Conservation (phyloP, 2,113 vertebrate genomes). For the Trogon surrucura region DNA sequence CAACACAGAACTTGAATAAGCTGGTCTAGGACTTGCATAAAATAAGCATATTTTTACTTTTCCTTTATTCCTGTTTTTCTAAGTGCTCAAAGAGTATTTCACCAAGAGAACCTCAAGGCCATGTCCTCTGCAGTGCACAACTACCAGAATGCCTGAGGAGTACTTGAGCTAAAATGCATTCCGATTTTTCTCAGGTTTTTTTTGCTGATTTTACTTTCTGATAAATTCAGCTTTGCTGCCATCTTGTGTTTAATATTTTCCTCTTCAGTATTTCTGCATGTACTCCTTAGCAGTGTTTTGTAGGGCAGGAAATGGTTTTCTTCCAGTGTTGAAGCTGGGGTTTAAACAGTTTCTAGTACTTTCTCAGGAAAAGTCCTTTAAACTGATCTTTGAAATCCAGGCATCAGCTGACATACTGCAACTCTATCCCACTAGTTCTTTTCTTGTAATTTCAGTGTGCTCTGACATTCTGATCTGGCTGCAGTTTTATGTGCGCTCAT, state of each 20-base stretch:
- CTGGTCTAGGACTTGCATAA: not conserved
- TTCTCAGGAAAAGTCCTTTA: not conserved
- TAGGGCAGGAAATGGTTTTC: not conserved
- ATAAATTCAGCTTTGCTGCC: slow-evolving; percentile 70
- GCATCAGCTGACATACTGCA: not conserved
- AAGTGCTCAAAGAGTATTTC: not conserved
- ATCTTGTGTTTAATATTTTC: slow-evolving; percentile 67
- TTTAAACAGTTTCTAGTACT: not conserved
- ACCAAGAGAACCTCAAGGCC: not conserved
- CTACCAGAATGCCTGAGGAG: not conserved
- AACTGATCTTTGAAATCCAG: not conserved
- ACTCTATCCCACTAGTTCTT: not conserved
- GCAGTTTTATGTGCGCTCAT: not conserved
- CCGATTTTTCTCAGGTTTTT: not conserved
- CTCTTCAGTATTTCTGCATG: not conserved
- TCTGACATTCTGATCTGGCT: not conserved
- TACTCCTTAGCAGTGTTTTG: not conserved
- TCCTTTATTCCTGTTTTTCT: not conserved
- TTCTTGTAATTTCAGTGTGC: not conserved
- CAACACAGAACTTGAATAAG: not conserved
- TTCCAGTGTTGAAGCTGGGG: not conserved
- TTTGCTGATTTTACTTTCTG: not conserved
- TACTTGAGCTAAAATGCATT: not conserved
- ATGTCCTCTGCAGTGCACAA: not conserved
- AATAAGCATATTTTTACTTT: not conserved